Conservation (phyloP, 2,888 invertebrate genomes). For the Ceramica pisi region DNA sequence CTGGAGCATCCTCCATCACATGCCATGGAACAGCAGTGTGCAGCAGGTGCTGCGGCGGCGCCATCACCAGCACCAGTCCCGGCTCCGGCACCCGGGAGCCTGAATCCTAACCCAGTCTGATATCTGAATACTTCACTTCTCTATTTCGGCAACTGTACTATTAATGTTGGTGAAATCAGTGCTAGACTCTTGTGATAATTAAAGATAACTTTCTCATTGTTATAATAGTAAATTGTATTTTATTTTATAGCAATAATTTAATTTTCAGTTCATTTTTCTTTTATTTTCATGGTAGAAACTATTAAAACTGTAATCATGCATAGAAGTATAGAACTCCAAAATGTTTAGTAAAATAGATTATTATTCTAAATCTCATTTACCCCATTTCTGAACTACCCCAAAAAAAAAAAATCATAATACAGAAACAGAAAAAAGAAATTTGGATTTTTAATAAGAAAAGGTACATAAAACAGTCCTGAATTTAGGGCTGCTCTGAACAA, state of each 20-base stretch:
- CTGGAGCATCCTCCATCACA: conserved; percentile 95
- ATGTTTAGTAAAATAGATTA: neutral
- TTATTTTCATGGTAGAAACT: conserved; percentile 11
- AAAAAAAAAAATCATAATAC: no score
- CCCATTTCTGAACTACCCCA: no score
- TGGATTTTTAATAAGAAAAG: no score
- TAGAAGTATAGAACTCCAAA: neutral
- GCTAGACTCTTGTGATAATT: conserved; percentile 57
- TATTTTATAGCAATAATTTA: conserved; percentile 27
- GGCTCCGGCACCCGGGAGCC: neutral
- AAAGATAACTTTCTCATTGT: conserved; percentile 49
- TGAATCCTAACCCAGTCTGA: conserved; percentile 25
- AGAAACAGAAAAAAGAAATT: no score
- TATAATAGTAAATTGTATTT: conserved; percentile 54
- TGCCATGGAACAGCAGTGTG: conserved; percentile 82
- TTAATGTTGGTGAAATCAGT: conserved; percentile 37
- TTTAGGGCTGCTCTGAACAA: no score
- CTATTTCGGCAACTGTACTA: neutral
- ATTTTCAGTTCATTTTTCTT: conserved; percentile 19
- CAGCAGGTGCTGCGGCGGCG: conserved; percentile 53
- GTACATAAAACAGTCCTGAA: no score
- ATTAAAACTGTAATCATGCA: neutral
- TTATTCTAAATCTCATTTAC: conserved; percentile 2
- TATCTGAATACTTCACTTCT: neutral
- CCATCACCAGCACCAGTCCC: conserved; percentile 10